Percentiles rank a stretch among this genome's conserved stretches.
Conservation (phyloP, 2,797 vertebrate genomes). For the Antennarius maculatus region DNA sequence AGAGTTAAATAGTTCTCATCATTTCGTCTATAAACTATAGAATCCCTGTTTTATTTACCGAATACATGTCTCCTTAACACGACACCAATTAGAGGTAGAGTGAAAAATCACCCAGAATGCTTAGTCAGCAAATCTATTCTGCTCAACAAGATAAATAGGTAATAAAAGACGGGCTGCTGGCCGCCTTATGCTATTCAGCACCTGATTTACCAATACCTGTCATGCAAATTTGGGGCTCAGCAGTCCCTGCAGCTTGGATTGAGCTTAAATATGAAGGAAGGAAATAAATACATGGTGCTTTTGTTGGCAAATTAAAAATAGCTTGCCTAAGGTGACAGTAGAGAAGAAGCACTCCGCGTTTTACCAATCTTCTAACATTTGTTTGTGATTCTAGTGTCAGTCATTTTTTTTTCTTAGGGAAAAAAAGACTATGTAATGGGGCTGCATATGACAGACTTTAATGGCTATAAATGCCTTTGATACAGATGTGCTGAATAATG, state of each 20-base stretch:
- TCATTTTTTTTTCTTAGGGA: conserved; percentile 1
- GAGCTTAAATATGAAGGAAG: conserved; percentile 33
- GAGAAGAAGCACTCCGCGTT: conserved; percentile 49
- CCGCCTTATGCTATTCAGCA: conserved; percentile 33
- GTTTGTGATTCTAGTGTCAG: conserved; percentile 55
- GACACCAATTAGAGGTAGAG: conserved; percentile 47
- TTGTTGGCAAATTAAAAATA: conserved; percentile 77
- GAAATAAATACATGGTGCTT: conserved; percentile 39
- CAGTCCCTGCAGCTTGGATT: conserved; percentile 48
- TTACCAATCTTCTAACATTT: conserved; percentile 48
- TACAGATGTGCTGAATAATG: conserved; percentile 46
- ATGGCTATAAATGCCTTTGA: conserved; percentile 45
- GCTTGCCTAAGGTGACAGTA: conserved; percentile 68
- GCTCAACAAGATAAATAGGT: conserved; percentile 39
- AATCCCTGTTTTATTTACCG: conserved; percentile 33
- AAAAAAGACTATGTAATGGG: conserved; percentile 35
- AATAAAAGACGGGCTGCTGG: conserved; percentile 32
- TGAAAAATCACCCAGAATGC: conserved; percentile 34
- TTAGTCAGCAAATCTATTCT: conserved; percentile 32
- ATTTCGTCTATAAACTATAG: conserved; percentile 27
- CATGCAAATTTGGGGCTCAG: conserved; percentile 64
- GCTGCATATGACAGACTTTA: conserved; percentile 57
- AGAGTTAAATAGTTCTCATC: conserved; percentile 38
- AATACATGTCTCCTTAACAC: conserved; percentile 28
- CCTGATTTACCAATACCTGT: conserved; percentile 67